phyloP scores from a whole-genome alignment of 1,140 invertebrate species.

The Bombus consobrinus region DNA sequence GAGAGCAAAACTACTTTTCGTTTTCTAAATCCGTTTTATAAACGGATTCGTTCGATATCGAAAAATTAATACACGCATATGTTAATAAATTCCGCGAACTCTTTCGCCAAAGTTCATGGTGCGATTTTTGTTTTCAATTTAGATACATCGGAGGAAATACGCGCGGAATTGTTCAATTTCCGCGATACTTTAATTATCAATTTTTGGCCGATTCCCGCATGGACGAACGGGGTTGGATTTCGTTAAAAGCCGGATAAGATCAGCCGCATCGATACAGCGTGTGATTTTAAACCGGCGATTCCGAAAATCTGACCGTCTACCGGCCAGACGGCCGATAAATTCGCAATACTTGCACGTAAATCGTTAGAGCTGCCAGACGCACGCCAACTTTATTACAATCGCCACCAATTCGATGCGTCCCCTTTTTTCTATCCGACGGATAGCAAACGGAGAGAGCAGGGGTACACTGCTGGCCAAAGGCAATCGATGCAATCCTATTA shows the following conservation, averaged over 20 bases:
- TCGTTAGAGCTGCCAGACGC: constrained; percentile 19
- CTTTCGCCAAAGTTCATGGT: background rate
- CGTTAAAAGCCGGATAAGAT: background rate
- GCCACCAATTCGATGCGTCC: background rate
- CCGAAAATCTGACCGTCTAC: background rate
- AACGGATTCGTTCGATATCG: background rate
- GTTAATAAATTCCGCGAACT: background rate
- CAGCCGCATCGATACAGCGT: background rate
- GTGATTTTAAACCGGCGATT: constrained; percentile 5
- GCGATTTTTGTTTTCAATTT: background rate
- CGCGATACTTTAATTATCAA: background rate
- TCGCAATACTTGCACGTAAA: constrained; percentile 9
- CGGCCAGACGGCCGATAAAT: background rate
- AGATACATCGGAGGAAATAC: background rate
- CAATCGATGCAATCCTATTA: constrained; percentile 46
- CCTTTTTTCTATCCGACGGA: background rate
- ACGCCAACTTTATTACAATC: constrained; percentile 34
- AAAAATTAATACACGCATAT: no score
- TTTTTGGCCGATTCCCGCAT: background rate
- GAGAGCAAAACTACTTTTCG: no score
- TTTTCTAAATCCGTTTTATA: background rate
- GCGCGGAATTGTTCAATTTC: background rate
- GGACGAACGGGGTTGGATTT: background rate
- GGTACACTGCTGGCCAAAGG: background rate
- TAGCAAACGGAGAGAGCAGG: background rate